Evolutionary conservation across 2,113 vertebrate species (phyloP).

Genomic region (Pollachius pollachius): DNA sequence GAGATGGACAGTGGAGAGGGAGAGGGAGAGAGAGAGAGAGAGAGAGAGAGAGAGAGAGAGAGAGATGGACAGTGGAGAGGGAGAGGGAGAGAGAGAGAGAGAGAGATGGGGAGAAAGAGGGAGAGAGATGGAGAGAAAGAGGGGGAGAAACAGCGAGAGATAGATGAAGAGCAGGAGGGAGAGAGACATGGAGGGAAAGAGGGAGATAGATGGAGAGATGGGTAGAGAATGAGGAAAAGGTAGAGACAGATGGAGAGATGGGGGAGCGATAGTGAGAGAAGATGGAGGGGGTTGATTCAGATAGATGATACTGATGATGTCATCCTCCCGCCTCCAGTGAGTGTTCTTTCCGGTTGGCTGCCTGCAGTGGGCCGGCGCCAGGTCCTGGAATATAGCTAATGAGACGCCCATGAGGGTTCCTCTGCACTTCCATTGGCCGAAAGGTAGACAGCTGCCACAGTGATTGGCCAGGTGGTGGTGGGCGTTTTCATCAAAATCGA

Average conservation of each 20-base stretch:
- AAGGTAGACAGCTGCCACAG: neutral
- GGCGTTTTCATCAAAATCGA: constrained; percentile 38
- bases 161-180: too few species aligned
- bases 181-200: too few species aligned
- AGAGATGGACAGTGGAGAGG: too few species aligned
- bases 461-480: constrained; percentile 54
- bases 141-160: too few species aligned
- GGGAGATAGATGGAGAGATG: too few species aligned
- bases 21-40: neutral
- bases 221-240: too few species aligned
- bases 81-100: neutral
- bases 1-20: neutral
- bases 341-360: constrained; percentile 62
- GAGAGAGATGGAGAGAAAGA: too few species aligned
- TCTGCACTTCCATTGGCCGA: constrained; percentile 47
- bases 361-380: constrained; percentile 68
- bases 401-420: constrained; percentile 54
- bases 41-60: too few species aligned
- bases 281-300: constrained; percentile 13
- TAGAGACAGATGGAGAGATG: too few species aligned
- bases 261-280: neutral
- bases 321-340: constrained; percentile 59
- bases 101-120: too few species aligned
- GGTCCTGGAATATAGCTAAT: constrained; percentile 76
- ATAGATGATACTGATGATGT: constrained; percentile 46